A percentile compares a stretch with the other conserved stretches of the same genome.
Conservation (phyloP, 1,140 invertebrate species). For the Orchesella cincta region DNA sequence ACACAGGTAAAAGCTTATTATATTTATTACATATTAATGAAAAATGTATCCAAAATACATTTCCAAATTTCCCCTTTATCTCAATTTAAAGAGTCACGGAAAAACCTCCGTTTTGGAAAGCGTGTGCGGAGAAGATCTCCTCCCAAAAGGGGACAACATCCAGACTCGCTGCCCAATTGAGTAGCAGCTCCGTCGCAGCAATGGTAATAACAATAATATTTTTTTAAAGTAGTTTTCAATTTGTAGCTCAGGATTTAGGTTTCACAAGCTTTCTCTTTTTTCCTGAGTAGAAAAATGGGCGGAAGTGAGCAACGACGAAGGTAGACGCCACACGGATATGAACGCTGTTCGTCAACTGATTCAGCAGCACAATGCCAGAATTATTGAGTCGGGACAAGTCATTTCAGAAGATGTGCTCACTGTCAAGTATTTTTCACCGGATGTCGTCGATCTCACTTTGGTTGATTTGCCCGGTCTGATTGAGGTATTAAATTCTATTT, state of each 20-base stretch:
- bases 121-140: not conserved
- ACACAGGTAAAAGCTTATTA: not conserved
- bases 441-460: conserved; percentile 22
- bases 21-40: not conserved
- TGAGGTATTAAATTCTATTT: not conserved
- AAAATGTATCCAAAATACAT: not conserved
- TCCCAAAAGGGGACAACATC: not conserved
- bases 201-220: not conserved
- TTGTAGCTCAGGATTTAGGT: not conserved
- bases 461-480: conserved; percentile 37
- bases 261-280: too few relatives aligned
- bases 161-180: conserved; percentile 1
- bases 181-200: not conserved
- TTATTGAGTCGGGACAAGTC: conserved; percentile 11
- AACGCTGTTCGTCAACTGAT: conserved; percentile 25
- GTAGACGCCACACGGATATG: conserved; percentile 31
- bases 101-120: conserved; percentile 23
- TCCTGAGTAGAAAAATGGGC: not conserved
- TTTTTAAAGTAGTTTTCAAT: not conserved
- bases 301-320: not conserved
- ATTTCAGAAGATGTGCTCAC: not conserved
- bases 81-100: not conserved
- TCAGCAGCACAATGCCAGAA: conserved; percentile 1
- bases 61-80: not conserved
- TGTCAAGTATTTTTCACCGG: conserved; percentile 19